Evolutionary conservation across 2,888 invertebrate genomes (phyloP).

Genomic region (Rhodophaea formosa): DNA sequence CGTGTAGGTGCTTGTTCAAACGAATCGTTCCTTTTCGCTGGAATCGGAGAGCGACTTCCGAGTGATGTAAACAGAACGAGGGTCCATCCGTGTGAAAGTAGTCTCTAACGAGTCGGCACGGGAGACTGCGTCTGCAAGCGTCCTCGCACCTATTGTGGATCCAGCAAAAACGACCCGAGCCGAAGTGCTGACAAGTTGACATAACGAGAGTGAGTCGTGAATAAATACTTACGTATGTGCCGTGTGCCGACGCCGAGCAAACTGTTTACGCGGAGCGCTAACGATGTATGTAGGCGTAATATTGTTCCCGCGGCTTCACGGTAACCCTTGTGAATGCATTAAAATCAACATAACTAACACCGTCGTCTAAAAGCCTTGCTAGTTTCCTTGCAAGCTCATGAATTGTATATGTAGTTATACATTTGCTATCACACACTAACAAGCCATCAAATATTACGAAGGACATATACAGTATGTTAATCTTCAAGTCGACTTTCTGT

Average conservation of each 20-base stretch:
- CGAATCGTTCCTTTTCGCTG: neutral
- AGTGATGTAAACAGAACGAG: slow-evolving; percentile 25
- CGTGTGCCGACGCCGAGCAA: slow-evolving; percentile 9
- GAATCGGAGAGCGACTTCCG: neutral
- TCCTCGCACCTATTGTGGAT: slow-evolving; percentile 35
- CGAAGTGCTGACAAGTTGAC: slow-evolving; percentile 31
- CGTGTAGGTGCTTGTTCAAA: neutral
- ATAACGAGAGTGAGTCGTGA: slow-evolving; percentile 36
- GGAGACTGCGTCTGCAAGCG: slow-evolving; percentile 20
- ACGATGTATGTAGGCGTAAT: slow-evolving; percentile 7
- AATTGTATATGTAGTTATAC: slow-evolving; percentile 1
- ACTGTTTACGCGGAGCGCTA: slow-evolving; percentile 14
- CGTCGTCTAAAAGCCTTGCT: slow-evolving; percentile 3
- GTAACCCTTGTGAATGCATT: slow-evolving; percentile 9
- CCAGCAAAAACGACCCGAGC: slow-evolving; percentile 28
- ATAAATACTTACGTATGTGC: slow-evolving; percentile 29
- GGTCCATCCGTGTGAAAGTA: slow-evolving; percentile 39
- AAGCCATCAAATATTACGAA: neutral
- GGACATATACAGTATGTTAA: too few relatives aligned
- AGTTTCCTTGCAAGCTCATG: slow-evolving; percentile 3
- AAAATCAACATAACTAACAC: slow-evolving; percentile 3
- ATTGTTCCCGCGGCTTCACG: slow-evolving; percentile 6
- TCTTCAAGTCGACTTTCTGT: too few relatives aligned
- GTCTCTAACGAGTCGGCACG: slow-evolving; percentile 51
- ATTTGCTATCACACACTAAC: neutral